Conservation (phyloP, 2,888 invertebrate species). For the Drosophila barbarae region DNA sequence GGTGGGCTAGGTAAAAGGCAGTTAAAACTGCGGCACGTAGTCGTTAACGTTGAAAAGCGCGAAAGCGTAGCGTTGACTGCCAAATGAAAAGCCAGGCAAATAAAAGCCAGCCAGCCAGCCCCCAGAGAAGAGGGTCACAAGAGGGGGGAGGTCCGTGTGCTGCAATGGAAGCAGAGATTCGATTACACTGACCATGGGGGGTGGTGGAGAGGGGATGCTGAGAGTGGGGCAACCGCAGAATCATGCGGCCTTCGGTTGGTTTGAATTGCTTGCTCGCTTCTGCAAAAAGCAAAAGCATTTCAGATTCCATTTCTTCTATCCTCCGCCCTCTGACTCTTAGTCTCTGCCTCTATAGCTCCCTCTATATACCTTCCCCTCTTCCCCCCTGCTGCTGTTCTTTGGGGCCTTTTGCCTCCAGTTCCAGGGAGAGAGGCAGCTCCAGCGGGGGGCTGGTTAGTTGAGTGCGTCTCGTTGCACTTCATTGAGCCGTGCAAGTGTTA, state of each 20-base stretch:
- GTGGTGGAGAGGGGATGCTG: not conserved
- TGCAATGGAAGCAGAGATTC: slow-evolving; percentile 39
- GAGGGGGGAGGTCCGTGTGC: not conserved
- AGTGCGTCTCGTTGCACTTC: slow-evolving; percentile 62
- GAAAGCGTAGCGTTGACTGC: slow-evolving; percentile 61
- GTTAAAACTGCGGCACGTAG: slow-evolving; percentile 66
- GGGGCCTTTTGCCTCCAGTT: not conserved
- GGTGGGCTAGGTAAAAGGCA: slow-evolving; percentile 55
- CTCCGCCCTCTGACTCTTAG: not conserved
- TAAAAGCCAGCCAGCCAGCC: slow-evolving; percentile 44
- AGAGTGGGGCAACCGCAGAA: slow-evolving; percentile 55
- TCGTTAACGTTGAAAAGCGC: slow-evolving; percentile 58
- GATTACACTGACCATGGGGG: slow-evolving; percentile 41
- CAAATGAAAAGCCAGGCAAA: slow-evolving; percentile 61
- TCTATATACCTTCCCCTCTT: not conserved
- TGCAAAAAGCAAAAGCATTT: slow-evolving; percentile 45
- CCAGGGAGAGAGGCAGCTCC: not conserved
- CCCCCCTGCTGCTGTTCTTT: not conserved
- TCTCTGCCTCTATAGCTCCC: not conserved
- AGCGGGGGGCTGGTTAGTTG: slow-evolving; percentile 30
- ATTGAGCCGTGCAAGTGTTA: slow-evolving; percentile 72
- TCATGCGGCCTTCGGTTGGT: slow-evolving; percentile 60
- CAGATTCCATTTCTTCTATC: slow-evolving; percentile 57
- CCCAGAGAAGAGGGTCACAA: slow-evolving; percentile 10
- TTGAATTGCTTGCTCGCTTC: slow-evolving; percentile 45